Evolutionary conservation across 2,888 invertebrate genomes (phyloP), one percentile per base, ranked within the genome.

Genomic region (Erebia epiphron): DNA sequence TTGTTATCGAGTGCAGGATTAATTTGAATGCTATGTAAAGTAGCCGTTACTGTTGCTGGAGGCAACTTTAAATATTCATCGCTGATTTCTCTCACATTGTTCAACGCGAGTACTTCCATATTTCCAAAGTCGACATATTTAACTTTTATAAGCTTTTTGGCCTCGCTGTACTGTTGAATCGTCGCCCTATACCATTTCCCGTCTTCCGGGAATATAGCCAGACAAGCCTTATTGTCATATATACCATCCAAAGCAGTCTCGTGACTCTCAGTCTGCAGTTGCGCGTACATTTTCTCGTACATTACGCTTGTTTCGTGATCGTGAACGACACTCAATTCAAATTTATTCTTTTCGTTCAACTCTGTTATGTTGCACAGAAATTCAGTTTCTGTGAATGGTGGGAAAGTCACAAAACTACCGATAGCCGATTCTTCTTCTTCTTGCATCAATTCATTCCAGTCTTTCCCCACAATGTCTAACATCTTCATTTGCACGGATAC

Each of bases 121-220:
- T 97, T 96, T 1, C 97, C 96, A 80, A 95, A 97, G 85, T 98
- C 97, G 0, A 97, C 95, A 84, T 95, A 98, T 75, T 93, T 90
- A 0, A 97, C 95, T 78, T 94, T 94, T 0, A 96, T 92, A 66
- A 84, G 79, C 8, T 87, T 84, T 18, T 89, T 83, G 0, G 79
- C 78, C 50, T 88, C 82, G 75, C 94, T 90, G 65, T 93, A 87
- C 67, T 94, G 91, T 58, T 94, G 83, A 67, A 98, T 94, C 14
- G 92, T 80, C 0, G 96, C 97, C 72, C 98, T 93, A 82, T 97
- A 97, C 97, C 97, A 98, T 50, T 86, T 79, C 0, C 90, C 88
- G 80, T 97, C 96, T 67, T 94, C 94, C 0, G 90, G 86, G 77
- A 94, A 96, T 61, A 94, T 85, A 49, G 95, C 95, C 71, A 96